Conservation (phyloP, 53 echinoderm and acorn worm genomes). For the Paracentrotus lividus region DNA sequence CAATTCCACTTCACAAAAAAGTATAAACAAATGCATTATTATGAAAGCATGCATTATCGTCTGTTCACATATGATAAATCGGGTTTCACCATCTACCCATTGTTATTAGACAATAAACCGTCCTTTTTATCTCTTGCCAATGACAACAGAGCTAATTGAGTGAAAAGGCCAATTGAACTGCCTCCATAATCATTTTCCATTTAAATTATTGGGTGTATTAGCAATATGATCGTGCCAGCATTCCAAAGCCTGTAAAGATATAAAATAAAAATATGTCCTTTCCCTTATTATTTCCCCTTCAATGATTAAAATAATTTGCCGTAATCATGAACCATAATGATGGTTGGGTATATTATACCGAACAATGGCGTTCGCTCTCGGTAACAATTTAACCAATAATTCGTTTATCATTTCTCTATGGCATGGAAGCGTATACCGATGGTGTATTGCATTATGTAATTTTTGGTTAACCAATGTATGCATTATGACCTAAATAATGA, state of each 20-base stretch:
- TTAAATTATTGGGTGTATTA: slow-evolving; percentile 33
- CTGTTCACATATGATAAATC: neutral
- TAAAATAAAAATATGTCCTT: neutral
- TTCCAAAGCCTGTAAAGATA: neutral
- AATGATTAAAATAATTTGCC: neutral
- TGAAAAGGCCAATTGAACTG: slow-evolving; percentile 25
- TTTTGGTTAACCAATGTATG: neutral
- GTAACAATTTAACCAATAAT: neutral
- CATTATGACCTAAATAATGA: neutral
- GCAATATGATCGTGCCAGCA: neutral
- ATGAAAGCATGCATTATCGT: neutral
- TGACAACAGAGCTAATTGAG: slow-evolving; percentile 11
- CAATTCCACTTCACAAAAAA: no score
- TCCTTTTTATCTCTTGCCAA: neutral
- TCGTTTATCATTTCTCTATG: neutral
- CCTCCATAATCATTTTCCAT: slow-evolving; percentile 31
- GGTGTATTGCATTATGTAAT: neutral
- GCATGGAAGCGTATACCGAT: neutral
- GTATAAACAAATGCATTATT: neutral
- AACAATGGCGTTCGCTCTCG: neutral
- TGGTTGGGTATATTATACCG: neutral
- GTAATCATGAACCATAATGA: slow-evolving; percentile 6
- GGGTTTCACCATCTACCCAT: neutral
- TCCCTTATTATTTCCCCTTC: neutral
- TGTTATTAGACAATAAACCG: neutral